These are phyloP conservation scores for Lochmaea capreae DNA, from an alignment of 2,888 invertebrate genomes.

Conservation along the genomic window DNA sequence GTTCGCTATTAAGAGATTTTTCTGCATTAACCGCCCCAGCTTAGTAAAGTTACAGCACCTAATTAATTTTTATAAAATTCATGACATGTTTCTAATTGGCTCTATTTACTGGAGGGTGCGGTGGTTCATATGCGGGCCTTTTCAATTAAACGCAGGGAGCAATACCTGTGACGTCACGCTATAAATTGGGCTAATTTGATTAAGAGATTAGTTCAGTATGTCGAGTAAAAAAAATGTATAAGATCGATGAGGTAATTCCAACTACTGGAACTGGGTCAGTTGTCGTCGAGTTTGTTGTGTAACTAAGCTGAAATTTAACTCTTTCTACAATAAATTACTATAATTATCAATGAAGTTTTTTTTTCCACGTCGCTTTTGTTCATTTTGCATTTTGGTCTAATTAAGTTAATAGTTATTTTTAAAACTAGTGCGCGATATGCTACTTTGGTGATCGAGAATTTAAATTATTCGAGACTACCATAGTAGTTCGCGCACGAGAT, in stretches of 20 bases:
- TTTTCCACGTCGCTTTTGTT: slow-evolving; percentile 5
- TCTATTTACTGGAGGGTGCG: slow-evolving; percentile 4
- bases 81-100: neutral
- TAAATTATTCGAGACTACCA: no score
- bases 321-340: slow-evolving; percentile 53
- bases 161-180: slow-evolving; percentile 1
- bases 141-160: neutral
- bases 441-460: no score
- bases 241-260: slow-evolving; percentile 49
- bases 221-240: slow-evolving; percentile 5
- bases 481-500: no score
- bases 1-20: no score
- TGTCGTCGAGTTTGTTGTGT: slow-evolving; percentile 52
- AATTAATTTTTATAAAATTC: neutral
- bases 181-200: slow-evolving; percentile 13
- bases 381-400: neutral
- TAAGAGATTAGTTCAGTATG: slow-evolving; percentile 17
- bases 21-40: neutral
- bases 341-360: slow-evolving; percentile 51
- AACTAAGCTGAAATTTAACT: slow-evolving; percentile 54
- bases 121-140: neutral
- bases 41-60: neutral
- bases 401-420: no score
- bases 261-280: slow-evolving; percentile 51
- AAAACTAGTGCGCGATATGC: no score